Evolutionary conservation across 2,797 vertebrate genomes (phyloP).

Genomic region (Odontamblyopus rebecca): DNA sequence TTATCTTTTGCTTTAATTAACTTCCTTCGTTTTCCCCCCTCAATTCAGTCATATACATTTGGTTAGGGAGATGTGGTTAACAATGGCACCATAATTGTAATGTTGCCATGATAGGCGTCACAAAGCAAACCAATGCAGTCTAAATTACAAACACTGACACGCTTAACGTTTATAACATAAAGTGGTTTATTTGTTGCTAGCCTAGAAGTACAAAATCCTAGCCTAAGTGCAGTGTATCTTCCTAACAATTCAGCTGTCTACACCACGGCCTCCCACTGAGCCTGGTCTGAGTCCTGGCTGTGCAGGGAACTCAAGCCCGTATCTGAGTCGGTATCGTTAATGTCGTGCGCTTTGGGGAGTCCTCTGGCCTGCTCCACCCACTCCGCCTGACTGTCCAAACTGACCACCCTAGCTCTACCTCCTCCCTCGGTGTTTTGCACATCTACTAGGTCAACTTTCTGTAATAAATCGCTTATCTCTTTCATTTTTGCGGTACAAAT

Average conservation of each 20-base stretch:
- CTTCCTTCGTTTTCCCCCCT: not conserved
- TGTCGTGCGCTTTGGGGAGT: conserved; percentile 77
- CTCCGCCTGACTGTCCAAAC: conserved; percentile 58
- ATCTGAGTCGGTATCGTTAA: conserved; percentile 93
- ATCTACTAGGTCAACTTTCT: conserved; percentile 75
- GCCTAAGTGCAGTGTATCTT: no score
- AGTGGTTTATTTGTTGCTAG: no score
- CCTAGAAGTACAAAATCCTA: no score
- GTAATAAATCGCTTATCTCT: conserved; percentile 84
- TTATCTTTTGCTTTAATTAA: not conserved
- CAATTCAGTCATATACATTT: no score
- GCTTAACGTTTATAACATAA: no score
- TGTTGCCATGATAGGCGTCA: no score
- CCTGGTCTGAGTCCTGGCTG: conserved; percentile 92
- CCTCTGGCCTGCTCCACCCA: conserved; percentile 83
- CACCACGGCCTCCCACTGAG: conserved; percentile 66
- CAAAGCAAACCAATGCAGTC: no score
- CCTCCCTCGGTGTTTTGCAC: conserved; percentile 26
- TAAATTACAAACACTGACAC: no score
- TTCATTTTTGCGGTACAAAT: conserved; percentile 80
- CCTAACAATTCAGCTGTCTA: conserved; percentile 8
- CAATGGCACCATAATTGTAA: no score
- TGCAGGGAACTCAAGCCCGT: conserved; percentile 96
- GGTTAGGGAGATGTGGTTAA: no score
- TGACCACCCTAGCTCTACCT: conserved; percentile 38